Conservation (phyloP, 2,888 invertebrate genomes). For the Apotomis turbidana region DNA sequence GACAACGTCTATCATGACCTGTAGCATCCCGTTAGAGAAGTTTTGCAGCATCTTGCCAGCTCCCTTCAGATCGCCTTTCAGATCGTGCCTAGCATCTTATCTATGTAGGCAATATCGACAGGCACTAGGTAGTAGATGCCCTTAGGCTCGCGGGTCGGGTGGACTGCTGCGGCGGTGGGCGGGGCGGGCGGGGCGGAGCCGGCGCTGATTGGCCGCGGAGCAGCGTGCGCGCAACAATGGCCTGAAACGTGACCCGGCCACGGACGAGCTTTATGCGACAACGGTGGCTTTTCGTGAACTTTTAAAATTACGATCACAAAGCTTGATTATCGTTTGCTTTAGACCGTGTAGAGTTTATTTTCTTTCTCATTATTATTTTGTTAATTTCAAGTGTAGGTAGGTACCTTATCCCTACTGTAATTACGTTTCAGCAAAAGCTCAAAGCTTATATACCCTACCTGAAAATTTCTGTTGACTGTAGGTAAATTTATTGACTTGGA, state of each 20-base stretch:
- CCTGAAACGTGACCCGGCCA: conserved; percentile 60
- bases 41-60: background rate
- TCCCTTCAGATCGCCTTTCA: conserved; percentile 6
- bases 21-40: no score
- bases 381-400: background rate
- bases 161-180: conserved; percentile 20
- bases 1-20: no score
- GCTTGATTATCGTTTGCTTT: conserved; percentile 15
- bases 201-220: conserved; percentile 34
- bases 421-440: background rate
- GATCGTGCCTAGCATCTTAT: background rate
- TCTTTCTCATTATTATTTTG: background rate
- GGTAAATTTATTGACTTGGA: no score
- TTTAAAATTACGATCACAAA: conserved; percentile 12
- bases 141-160: background rate
- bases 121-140: conserved; percentile 10
- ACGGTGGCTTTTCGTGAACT: conserved; percentile 11
- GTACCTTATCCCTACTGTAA: no score
- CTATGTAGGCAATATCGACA: conserved; percentile 2
- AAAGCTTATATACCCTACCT: no score
- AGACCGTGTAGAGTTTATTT: background rate
- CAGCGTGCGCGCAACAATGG: conserved; percentile 56
- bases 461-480: no score
- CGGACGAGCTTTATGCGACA: conserved; percentile 47
- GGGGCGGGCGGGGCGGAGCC: conserved; percentile 37